Percentiles rank a stretch among this genome's conserved stretches.
phyloP scores from a whole-genome alignment of 1,140 invertebrate genomes.

The Drosophila bocqueti region DNA sequence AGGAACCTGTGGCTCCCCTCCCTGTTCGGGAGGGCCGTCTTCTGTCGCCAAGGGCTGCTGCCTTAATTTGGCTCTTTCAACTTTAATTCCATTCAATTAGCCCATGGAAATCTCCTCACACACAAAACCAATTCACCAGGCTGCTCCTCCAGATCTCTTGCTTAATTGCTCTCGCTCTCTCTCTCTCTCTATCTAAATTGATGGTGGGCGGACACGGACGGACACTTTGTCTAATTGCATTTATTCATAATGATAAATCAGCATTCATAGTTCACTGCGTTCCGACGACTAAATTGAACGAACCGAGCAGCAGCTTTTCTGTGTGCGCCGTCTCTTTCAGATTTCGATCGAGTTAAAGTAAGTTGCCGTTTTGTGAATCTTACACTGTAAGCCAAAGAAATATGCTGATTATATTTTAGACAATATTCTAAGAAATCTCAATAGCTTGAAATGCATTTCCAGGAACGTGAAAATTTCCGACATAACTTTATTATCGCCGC shows the following conservation, averaged over 20 bases:
- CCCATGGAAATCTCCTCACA: conserved; percentile 71
- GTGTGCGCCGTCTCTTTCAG: background rate
- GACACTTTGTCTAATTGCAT: conserved; percentile 70
- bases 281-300: conserved; percentile 25
- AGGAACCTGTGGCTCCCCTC: conserved; percentile 17
- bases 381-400: conserved; percentile 4
- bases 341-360: conserved; percentile 16
- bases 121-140: conserved; percentile 41
- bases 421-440: conserved; percentile 19
- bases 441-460: conserved; percentile 37
- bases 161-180: conserved; percentile 52
- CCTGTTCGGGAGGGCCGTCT: background rate
- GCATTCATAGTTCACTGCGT: conserved; percentile 36
- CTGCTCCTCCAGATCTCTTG: conserved; percentile 19
- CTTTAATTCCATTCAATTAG: conserved; percentile 80
- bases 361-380: conserved; percentile 4
- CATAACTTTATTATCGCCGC: conserved; percentile 43
- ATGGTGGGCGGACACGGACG: conserved; percentile 64
- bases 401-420: conserved; percentile 23
- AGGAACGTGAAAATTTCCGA: conserved; percentile 42
- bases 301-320: conserved; percentile 2
- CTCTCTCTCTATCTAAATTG: conserved; percentile 50
- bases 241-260: conserved; percentile 57
- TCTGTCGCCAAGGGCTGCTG: conserved; percentile 30
- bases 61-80: conserved; percentile 60